Conservation (phyloP, 2,888 invertebrate species). For the Tipula unca region DNA sequence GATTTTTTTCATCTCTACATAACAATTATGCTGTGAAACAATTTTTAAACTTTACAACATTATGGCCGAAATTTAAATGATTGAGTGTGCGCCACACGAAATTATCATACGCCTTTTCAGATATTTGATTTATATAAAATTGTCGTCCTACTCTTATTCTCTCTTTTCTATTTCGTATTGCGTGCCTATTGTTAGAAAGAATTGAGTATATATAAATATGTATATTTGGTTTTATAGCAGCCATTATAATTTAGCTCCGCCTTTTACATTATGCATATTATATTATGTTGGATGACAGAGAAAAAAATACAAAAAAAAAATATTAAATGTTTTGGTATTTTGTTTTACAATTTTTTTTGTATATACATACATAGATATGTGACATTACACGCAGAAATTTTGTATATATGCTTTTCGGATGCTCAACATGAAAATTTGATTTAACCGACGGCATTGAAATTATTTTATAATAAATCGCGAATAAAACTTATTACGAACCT, state of each 20-base stretch:
- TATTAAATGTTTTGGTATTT: not conserved
- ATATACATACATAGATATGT: not conserved
- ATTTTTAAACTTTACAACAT: not conserved
- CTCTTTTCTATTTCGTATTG: not conserved
- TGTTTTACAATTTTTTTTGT: not conserved
- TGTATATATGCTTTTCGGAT: not conserved
- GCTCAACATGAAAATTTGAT: not conserved
- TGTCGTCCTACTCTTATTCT: not conserved
- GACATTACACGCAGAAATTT: not conserved
- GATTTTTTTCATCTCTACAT: not conserved
- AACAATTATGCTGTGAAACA: not conserved
- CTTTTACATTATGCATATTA: not conserved
- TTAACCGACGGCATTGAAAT: not conserved
- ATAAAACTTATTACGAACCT: slow-evolving; percentile 9
- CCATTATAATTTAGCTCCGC: not conserved
- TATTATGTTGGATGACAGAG: not conserved
- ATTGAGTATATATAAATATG: not conserved
- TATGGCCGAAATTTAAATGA: not conserved
- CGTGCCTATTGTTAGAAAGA: not conserved
- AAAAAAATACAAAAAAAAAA: not conserved
- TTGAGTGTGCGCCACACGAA: not conserved
- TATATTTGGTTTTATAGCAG: not conserved
- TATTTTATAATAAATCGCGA: not conserved
- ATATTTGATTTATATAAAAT: not conserved
- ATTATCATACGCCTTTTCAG: not conserved